A percentile compares a stretch with the other conserved stretches of the same genome.
phyloP scores from a whole-genome alignment of 2,888 invertebrate species.

The Tanytarsus gracilentus region DNA sequence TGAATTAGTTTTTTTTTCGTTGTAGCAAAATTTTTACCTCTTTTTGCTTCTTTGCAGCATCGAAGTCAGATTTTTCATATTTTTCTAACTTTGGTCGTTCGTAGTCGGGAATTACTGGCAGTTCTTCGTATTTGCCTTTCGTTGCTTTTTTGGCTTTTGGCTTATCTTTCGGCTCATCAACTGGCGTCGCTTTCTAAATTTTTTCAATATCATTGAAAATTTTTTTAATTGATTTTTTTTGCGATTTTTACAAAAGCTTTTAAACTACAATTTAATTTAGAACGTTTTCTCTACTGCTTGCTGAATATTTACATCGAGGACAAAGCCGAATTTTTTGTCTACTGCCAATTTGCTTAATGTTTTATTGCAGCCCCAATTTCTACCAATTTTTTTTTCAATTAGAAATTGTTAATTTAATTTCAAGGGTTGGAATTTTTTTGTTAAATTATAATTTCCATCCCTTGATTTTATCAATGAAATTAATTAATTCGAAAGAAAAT shows the following conservation, averaged over 20 bases:
- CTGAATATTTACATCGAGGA: no score
- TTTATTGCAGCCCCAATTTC: no score
- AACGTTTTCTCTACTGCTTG: no score
- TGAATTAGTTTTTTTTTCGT: background rate
- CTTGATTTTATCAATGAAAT: no score
- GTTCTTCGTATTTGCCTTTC: slow-evolving; percentile 45
- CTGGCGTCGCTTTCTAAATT: slow-evolving; percentile 38
- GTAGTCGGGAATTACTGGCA: slow-evolving; percentile 56
- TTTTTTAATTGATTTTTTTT: slow-evolving; percentile 34
- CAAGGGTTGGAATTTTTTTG: no score
- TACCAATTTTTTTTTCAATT: no score
- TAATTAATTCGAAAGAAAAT: no score
- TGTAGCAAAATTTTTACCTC: background rate
- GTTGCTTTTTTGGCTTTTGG: slow-evolving; percentile 43
- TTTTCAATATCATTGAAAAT: slow-evolving; percentile 36
- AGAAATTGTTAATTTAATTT: no score
- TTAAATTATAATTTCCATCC: no score
- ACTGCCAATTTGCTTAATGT: no score
- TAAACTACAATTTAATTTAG: no score
- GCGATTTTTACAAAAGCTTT: background rate
- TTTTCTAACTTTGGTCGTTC: slow-evolving; percentile 62
- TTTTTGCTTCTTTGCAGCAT: slow-evolving; percentile 46
- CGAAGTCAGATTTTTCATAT: slow-evolving; percentile 47
- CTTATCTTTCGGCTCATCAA: slow-evolving; percentile 35
- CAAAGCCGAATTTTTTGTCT: no score